Evolutionary conservation across 2,888 invertebrate genomes (phyloP).

Genomic region (Heliconius ismenius): DNA sequence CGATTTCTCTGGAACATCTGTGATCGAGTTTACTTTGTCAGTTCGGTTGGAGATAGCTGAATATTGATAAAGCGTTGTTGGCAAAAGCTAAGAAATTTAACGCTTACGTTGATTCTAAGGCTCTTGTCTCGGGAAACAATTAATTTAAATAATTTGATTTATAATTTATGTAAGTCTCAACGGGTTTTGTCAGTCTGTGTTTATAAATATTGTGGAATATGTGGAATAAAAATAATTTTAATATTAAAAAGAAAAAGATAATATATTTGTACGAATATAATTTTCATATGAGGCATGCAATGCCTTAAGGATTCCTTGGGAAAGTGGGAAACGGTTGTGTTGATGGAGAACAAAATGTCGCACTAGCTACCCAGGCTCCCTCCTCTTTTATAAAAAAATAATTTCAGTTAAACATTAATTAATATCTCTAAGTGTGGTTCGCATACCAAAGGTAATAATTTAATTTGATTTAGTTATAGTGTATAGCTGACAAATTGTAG

Average conservation of each 20-base stretch:
- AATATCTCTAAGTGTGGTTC: too few relatives aligned
- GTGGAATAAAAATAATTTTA: neutral
- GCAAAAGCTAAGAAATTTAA: neutral
- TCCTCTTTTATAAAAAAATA: too few relatives aligned
- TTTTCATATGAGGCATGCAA: too few relatives aligned
- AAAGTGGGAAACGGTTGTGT: neutral
- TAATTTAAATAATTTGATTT: neutral
- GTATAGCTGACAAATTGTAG: too few relatives aligned
- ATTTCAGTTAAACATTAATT: too few relatives aligned
- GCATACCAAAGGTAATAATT: too few relatives aligned
- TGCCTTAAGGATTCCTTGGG: too few relatives aligned
- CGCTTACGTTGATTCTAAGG: neutral
- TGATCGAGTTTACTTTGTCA: conserved; percentile 28
- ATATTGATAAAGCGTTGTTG: conserved; percentile 18
- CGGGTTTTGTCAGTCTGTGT: neutral
- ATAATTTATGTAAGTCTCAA: neutral
- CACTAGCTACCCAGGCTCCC: neutral
- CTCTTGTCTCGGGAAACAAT: neutral
- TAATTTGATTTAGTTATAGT: too few relatives aligned
- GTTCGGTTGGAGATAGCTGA: conserved; percentile 21
- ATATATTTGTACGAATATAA: too few relatives aligned
- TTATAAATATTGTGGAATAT: too few relatives aligned
- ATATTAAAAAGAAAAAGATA: too few relatives aligned
- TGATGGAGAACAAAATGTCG: neutral
- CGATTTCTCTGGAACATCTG: conserved; percentile 19